A percentile compares a stretch with the other conserved stretches of the same genome.
These are phyloP conservation scores for Cryptoleucopteryx plumbea DNA, from an alignment of 2,113 vertebrate species.

Conservation along the genomic window DNA sequence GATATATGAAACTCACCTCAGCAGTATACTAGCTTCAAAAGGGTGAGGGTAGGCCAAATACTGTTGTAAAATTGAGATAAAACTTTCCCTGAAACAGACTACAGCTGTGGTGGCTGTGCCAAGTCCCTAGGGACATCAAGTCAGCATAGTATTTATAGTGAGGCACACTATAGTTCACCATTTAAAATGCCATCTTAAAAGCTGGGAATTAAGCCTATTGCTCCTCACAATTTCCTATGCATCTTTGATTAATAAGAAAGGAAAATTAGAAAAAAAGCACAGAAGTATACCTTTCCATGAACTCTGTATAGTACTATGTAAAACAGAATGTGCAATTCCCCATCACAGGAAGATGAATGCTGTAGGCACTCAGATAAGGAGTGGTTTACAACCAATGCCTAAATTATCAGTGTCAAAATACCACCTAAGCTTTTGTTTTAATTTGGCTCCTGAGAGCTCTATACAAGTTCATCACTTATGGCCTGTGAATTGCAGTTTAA, in stretches of 20 bases:
- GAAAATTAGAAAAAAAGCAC: not conserved
- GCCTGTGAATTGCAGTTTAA: not conserved
- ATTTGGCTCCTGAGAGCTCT: not conserved
- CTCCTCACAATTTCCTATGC: not conserved
- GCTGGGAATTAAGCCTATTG: not conserved
- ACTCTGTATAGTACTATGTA: fast-evolving
- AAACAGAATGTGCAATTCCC: not conserved
- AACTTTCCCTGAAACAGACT: not conserved
- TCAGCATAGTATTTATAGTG: fast-evolving
- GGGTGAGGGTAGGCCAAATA: not conserved
- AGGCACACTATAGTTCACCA: fast-evolving
- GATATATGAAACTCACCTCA: not conserved
- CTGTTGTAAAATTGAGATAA: not conserved
- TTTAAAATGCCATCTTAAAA: not conserved
- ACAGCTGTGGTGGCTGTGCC: not conserved
- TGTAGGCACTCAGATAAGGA: not conserved
- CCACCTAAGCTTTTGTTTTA: not conserved
- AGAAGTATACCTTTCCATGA: not conserved
- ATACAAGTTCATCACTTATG: not conserved
- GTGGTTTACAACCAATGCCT: not conserved
- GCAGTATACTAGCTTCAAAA: not conserved
- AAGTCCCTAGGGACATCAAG: not conserved
- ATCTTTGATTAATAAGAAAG: not conserved
- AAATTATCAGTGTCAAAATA: not conserved
- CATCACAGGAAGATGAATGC: not conserved